Conservation (phyloP, 2,888 invertebrate genomes). For the Orthosia gracilis region DNA sequence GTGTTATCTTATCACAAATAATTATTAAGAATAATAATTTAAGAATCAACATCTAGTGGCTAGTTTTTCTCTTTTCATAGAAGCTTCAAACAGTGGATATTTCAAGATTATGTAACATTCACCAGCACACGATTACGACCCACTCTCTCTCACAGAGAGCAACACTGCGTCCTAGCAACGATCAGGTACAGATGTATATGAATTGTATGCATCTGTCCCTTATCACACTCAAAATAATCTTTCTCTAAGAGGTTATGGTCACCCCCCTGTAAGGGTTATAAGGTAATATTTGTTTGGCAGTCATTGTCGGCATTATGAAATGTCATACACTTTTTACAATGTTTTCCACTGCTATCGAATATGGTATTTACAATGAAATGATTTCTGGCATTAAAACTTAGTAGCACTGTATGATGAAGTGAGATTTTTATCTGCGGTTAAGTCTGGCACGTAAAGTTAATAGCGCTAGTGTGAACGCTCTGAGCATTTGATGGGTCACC, state of each 20-base stretch:
- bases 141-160: neutral
- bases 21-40: neutral
- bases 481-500: neutral
- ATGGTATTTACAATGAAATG: constrained; percentile 24
- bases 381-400: neutral
- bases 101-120: neutral
- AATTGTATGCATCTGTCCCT: no score
- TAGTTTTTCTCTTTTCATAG: neutral
- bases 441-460: constrained; percentile 6
- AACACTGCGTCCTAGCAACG: no score
- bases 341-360: neutral
- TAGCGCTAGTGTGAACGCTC: constrained; percentile 13
- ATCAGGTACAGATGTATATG: no score
- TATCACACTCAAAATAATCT: no score
- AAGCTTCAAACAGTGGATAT: neutral
- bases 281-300: constrained; percentile 3
- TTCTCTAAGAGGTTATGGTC: no score
- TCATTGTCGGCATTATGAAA: neutral
- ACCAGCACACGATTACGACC: neutral
- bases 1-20: neutral
- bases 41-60: neutral
- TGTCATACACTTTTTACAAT: neutral
- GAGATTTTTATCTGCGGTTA: neutral
- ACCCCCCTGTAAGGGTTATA: neutral
- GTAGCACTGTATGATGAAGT: neutral